Evolutionary conservation across 2,113 vertebrate species (phyloP), one percentile per base, ranked within the genome.

Genomic region (Grammomys surdaster): DNA sequence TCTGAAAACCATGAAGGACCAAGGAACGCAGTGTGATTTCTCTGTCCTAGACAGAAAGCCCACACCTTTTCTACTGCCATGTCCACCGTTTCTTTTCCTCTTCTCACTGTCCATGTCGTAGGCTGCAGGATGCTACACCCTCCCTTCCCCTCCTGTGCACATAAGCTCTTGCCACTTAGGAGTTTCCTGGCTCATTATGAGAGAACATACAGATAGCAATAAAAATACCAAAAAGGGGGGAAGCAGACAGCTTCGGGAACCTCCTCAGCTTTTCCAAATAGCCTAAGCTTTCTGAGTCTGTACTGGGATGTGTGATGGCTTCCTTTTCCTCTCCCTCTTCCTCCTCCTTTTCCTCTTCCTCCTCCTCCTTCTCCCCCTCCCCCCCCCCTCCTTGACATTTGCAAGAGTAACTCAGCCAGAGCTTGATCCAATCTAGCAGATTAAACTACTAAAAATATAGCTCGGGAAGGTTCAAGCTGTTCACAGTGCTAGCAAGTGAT

Each of bases 151-250:
- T 69, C 0, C 36, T 24, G 90, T 0, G 5, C 48, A 87, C 31
- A 73, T 33, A 75, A 67, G 17, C 93, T 67, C 73, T 89, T 94
- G 94, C 94, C 91, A 92, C 92, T 92, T 85, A 94, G 95, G 91
- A 89, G 60, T 20, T 63, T 91, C 75, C 56, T 91, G 84, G 93
- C 60, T 97, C 19, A 84, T 95, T 73, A 40, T 10, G 87, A 58
- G 77, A 82, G n/a, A 87, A 28, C 33, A 88, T 80, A 80, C 63
- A 80, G 31, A 77, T 81, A 67, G 63, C 69, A 94, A 96, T 65
- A 94, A 97, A 96, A 97, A 94, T 54, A 95, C 78, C n/a, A 22
- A 91, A 88, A 69, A 92, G 0, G 75, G 69, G 78, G 88, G 78
- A 92, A 69, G 43, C 33, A 87, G 67, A 80, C 80, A 94, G 73